These are phyloP conservation scores for Diacarnus erythraeanus DNA, from an alignment of 37 sponge, comb jelly and placozoan genomes.

Conservation along the genomic window DNA sequence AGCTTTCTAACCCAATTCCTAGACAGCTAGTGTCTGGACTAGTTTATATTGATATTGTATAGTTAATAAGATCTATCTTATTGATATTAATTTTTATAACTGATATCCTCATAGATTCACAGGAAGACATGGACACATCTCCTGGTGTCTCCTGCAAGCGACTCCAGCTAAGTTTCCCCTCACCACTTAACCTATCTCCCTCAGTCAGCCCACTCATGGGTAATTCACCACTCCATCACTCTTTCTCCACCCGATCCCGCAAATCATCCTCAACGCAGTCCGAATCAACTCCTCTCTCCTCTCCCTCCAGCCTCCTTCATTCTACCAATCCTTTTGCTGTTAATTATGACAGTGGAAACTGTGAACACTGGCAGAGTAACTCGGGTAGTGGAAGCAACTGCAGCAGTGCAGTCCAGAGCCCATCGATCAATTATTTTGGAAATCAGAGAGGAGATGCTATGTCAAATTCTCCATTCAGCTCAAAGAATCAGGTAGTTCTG, in stretches of 20 bases:
- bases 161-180: constrained; percentile 17
- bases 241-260: constrained; percentile 7
- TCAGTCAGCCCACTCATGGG: constrained; percentile 31
- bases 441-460: neutral
- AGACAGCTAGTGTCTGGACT: too few species aligned
- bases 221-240: constrained; percentile 19
- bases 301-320: constrained; percentile 38
- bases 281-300: constrained; percentile 54
- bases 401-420: constrained; percentile 39
- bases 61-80: too few species aligned
- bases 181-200: constrained; percentile 29
- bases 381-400: constrained; percentile 14
- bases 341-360: constrained; percentile 45
- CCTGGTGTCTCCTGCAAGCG: constrained; percentile 33
- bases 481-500: neutral
- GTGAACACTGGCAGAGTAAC: constrained; percentile 34
- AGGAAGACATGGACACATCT: constrained; percentile 48
- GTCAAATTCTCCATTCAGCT: neutral
- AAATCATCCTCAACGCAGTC: constrained; percentile 35
- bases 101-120: constrained; percentile 21
- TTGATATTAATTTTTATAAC: too few species aligned
- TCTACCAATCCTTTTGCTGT: constrained; percentile 42
- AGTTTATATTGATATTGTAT: too few species aligned
- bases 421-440: neutral
- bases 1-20: too few species aligned